Evolutionary conservation across 2,797 vertebrate species (phyloP).

Genomic region (Monodelphis domestica): DNA sequence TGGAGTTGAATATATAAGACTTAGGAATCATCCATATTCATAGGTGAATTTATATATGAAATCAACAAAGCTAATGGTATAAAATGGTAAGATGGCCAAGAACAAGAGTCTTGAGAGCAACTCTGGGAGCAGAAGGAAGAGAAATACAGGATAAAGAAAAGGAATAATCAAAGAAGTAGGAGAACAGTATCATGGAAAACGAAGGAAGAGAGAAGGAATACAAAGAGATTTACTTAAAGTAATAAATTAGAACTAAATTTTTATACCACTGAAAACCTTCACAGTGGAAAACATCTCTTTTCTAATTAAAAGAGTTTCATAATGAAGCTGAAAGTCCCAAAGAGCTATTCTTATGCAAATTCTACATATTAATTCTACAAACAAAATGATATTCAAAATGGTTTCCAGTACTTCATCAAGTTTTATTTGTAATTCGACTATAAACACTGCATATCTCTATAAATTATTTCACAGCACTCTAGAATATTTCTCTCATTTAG

Average conservation of each 20-base stretch:
- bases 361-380: not conserved
- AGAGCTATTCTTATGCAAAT: constrained; percentile 6
- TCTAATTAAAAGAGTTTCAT: not conserved
- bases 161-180: not conserved
- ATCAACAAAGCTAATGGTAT: not conserved
- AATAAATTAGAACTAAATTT: not conserved
- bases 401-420: not conserved
- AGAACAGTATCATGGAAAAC: not conserved
- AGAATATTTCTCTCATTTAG: not conserved
- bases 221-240: not conserved
- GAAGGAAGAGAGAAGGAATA: not conserved
- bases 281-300: not conserved
- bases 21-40: not conserved
- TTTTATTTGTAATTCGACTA: not conserved
- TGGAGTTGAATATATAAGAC: not conserved
- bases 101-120: not conserved
- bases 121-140: not conserved
- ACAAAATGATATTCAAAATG: not conserved
- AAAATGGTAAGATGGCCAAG: not conserved
- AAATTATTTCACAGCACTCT: not conserved
- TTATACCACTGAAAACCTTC: not conserved
- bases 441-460: not conserved
- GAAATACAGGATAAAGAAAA: not conserved
- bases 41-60: not conserved
- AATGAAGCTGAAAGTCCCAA: not conserved